Conservation (phyloP, 2,113 vertebrate genomes). For the Planiliza haematocheilus region DNA sequence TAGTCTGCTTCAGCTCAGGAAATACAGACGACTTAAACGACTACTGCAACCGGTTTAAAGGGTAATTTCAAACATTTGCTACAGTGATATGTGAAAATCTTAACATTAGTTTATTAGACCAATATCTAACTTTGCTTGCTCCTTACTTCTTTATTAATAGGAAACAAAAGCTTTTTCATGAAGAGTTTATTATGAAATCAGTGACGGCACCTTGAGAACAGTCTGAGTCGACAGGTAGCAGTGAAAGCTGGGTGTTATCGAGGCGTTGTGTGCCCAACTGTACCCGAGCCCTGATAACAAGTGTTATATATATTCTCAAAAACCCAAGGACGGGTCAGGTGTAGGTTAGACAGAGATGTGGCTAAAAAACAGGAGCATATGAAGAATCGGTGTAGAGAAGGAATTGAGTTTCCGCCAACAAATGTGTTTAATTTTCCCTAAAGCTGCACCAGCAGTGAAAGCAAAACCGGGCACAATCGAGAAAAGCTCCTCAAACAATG, state of each 20-base stretch:
- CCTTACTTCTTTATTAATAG: too few species aligned
- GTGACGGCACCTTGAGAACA: slow-evolving; percentile 16
- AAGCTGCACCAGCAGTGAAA: too few species aligned
- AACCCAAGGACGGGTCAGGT: slow-evolving; percentile 29
- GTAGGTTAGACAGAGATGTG: neutral
- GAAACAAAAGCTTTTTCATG: too few species aligned
- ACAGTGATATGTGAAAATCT: too few species aligned
- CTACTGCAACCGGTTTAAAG: neutral
- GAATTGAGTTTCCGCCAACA: neutral
- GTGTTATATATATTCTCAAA: neutral
- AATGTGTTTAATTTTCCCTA: too few species aligned
- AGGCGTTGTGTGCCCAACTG: slow-evolving; percentile 19
- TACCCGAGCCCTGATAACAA: slow-evolving; percentile 39
- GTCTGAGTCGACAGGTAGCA: slow-evolving; percentile 15
- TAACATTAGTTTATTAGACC: too few species aligned
- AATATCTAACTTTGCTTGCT: too few species aligned
- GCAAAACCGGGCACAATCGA: too few species aligned
- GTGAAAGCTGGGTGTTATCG: slow-evolving; percentile 20
- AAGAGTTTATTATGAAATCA: too few species aligned
- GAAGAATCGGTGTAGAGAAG: neutral
- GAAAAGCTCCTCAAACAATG: too few species aligned
- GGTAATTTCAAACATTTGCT: neutral
- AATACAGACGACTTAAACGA: neutral
- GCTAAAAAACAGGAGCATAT: neutral
- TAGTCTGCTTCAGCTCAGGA: neutral